Conservation (phyloP, 1,140 invertebrate genomes). For the Vollenhovia emeryi region DNA sequence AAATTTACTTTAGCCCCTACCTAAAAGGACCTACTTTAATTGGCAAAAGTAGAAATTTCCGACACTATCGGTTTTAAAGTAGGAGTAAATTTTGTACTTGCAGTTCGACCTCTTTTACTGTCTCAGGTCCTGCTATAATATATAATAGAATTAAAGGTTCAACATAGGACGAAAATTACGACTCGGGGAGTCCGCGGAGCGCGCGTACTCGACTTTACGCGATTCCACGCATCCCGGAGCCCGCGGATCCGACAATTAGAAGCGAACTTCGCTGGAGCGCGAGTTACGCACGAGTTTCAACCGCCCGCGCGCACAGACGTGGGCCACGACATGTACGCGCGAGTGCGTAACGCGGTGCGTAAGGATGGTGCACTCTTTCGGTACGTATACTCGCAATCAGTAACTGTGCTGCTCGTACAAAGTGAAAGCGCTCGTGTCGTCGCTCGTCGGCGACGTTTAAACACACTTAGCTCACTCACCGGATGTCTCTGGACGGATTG, state of each 20-base stretch:
- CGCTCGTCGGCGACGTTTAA: constrained; percentile 70
- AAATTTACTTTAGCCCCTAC: too few species aligned
- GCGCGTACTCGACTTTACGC: not conserved
- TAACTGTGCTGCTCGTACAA: constrained; percentile 65
- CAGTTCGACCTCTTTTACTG: too few species aligned
- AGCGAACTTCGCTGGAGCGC: constrained; percentile 34
- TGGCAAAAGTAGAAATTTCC: too few species aligned
- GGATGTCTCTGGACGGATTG: constrained; percentile 77
- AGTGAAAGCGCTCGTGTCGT: constrained; percentile 74
- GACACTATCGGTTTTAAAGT: too few species aligned
- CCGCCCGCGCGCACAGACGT: constrained; percentile 13
- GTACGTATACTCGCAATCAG: not conserved
- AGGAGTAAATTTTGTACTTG: too few species aligned
- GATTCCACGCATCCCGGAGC: not conserved
- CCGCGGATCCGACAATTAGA: not conserved
- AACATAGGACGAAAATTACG: too few species aligned
- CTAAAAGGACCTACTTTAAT: too few species aligned
- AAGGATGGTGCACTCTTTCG: constrained; percentile 46
- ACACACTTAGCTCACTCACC: constrained; percentile 80
- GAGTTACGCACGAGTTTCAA: constrained; percentile 27
- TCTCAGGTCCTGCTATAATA: too few species aligned
- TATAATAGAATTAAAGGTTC: too few species aligned
- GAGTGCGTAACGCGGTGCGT: constrained; percentile 56
- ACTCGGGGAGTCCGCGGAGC: not conserved
- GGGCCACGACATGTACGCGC: constrained; percentile 19